Evolutionary conservation across 2,797 vertebrate genomes (phyloP).

Genomic region (Alosa sapidissima): DNA sequence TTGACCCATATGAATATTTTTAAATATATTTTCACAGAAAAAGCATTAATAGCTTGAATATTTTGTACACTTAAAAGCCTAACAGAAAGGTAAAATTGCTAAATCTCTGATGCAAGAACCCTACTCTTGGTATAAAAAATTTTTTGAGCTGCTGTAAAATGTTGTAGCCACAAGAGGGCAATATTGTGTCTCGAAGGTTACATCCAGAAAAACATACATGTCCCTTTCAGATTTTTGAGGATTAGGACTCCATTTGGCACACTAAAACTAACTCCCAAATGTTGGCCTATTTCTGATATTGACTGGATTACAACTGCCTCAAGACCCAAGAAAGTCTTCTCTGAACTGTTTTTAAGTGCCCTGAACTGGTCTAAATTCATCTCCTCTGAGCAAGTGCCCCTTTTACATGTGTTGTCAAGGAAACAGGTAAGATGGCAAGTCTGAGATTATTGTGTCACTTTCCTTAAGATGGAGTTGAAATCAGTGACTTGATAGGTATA

Average conservation of each 20-base stretch:
- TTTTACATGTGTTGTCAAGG: slow-evolving; percentile 5
- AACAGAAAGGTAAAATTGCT: background rate
- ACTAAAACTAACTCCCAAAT: background rate
- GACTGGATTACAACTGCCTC: background rate
- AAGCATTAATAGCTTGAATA: background rate
- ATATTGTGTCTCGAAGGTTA: slow-evolving; percentile 38
- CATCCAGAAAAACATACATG: background rate
- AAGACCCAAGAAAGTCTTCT: background rate
- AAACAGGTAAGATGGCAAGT: background rate
- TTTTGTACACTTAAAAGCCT: background rate
- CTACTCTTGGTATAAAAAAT: background rate
- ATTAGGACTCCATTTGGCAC: background rate
- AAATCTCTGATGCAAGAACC: background rate
- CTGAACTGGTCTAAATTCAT: background rate
- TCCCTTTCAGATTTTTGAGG: background rate
- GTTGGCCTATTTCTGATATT: background rate
- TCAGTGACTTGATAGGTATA: too few relatives aligned
- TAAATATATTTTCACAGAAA: background rate
- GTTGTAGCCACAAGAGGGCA: slow-evolving; percentile 45
- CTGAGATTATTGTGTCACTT: background rate
- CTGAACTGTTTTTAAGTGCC: background rate
- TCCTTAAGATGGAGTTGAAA: background rate
- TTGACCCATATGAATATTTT: too few relatives aligned
- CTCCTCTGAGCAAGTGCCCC: background rate
- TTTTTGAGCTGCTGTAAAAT: slow-evolving; percentile 1